These are phyloP conservation scores for Acleris sparsana DNA, from an alignment of 2,888 invertebrate genomes.

Conservation along the genomic window DNA sequence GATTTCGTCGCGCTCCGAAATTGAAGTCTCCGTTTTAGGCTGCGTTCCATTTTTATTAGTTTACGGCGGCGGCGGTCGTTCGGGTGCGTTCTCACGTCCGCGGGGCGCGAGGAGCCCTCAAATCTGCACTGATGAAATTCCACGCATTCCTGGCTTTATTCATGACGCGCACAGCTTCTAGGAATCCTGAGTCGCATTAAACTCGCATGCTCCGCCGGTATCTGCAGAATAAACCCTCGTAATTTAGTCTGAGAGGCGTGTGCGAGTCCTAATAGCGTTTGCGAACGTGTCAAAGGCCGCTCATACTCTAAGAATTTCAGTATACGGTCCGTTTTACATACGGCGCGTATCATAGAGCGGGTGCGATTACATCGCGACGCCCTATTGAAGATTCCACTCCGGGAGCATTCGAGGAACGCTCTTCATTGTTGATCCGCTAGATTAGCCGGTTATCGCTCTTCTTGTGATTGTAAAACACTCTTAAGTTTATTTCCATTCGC, in stretches of 20 bases:
- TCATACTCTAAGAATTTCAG: conserved; percentile 63
- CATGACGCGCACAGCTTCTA: conserved; percentile 77
- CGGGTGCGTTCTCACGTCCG: conserved; percentile 67
- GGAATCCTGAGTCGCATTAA: conserved; percentile 69
- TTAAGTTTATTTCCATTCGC: conserved; percentile 55
- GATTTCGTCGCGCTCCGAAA: conserved; percentile 50
- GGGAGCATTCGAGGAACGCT: conserved; percentile 39
- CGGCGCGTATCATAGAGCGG: conserved; percentile 24
- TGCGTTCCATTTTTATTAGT: conserved; percentile 65
- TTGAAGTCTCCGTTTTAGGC: conserved; percentile 52
- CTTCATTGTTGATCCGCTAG: conserved; percentile 41
- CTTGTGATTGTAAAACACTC: conserved; percentile 46
- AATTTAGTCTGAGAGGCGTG: conserved; percentile 73
- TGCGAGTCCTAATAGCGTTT: conserved; percentile 57
- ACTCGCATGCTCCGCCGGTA: conserved; percentile 64
- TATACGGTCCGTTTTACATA: conserved; percentile 39
- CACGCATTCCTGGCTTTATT: conserved; percentile 73
- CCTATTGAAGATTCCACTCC: conserved; percentile 39
- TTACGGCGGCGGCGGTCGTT: conserved; percentile 44
- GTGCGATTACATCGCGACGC: conserved; percentile 34
- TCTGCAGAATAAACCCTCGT: conserved; percentile 73
- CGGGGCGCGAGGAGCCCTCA: conserved; percentile 65
- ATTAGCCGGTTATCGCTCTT: conserved; percentile 46
- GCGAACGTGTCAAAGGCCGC: conserved; percentile 71
- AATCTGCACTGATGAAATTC: conserved; percentile 80